These are phyloP conservation scores for Sebastes steindachneri DNA, from an alignment of 2,797 vertebrate species.

Conservation along the genomic window DNA sequence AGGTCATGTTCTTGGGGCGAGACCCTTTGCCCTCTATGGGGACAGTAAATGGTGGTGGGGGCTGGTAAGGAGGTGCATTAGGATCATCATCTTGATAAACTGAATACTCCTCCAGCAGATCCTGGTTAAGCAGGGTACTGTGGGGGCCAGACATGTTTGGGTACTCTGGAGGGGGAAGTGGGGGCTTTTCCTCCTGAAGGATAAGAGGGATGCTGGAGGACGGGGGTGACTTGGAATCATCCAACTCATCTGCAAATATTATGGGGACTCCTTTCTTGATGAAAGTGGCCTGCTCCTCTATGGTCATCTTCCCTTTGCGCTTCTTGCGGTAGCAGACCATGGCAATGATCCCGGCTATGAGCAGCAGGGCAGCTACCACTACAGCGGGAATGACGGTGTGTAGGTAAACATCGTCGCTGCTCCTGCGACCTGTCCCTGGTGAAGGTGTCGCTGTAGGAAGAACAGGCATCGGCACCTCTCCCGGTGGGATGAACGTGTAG, in stretches of 20 bases:
- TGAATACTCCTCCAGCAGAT: conserved; percentile 94
- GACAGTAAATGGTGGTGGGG: conserved; percentile 95
- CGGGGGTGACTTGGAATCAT: conserved; percentile 97
- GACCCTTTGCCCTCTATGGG: conserved; percentile 98
- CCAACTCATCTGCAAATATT: conserved; percentile 97
- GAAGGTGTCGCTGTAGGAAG: conserved; percentile 81
- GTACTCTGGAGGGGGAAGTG: conserved; percentile 96
- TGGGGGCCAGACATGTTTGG: conserved; percentile 95
- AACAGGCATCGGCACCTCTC: conserved; percentile 74
- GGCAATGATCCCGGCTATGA: conserved; percentile 95
- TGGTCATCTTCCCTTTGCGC: conserved; percentile 97
- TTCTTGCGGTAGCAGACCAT: conserved; percentile 99
- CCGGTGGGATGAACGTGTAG: conserved; percentile 89
- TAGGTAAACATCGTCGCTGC: conserved; percentile 94
- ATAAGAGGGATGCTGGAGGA: conserved; percentile 99
- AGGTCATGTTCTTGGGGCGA: conserved; percentile 99
- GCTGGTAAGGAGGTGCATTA: conserved; percentile 96
- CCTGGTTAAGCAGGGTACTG: conserved; percentile 95
- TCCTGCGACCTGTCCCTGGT: conserved; percentile 88
- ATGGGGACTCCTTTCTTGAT: conserved; percentile 99
- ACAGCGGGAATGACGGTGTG: conserved; percentile 98
- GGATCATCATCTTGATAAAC: conserved; percentile 96
- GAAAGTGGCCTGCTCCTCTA: conserved; percentile 99
- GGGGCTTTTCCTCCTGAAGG: conserved; percentile 98
- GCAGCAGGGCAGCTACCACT: conserved; percentile 94